Conservation (phyloP, 2,113 vertebrate genomes). For the Chionis minor region DNA sequence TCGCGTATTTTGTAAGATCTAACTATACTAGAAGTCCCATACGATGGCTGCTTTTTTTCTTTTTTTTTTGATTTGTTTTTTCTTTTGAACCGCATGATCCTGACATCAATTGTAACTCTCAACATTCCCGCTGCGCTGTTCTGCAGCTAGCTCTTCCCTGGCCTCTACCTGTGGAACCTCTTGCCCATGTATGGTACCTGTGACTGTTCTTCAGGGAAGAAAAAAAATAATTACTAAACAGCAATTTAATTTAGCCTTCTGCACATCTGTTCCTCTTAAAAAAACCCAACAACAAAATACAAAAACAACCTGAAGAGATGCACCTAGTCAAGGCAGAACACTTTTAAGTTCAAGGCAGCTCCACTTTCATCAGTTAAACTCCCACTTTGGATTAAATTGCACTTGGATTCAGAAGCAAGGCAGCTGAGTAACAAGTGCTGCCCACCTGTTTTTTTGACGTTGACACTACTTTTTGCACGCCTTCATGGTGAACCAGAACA, state of each 20-base stretch:
- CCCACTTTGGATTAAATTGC: neutral
- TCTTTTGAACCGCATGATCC: neutral
- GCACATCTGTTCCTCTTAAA: neutral
- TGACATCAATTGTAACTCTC: neutral
- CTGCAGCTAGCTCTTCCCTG: neutral
- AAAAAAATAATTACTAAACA: neutral
- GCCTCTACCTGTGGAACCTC: neutral
- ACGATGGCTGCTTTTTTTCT: neutral
- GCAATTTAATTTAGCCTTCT: neutral
- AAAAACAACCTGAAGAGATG: neutral
- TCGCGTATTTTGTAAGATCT: neutral
- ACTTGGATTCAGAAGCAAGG: neutral
- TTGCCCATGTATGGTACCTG: neutral
- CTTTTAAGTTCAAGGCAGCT: neutral
- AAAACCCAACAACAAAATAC: too few species aligned
- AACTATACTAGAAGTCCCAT: neutral
- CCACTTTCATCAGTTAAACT: neutral
- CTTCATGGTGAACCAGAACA: neutral
- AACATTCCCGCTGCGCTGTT: neutral
- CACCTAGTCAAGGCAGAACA: neutral
- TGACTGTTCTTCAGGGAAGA: neutral
- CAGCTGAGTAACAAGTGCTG: neutral
- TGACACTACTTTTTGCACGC: neutral
- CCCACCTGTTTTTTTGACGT: neutral
- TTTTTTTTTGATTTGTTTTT: neutral